Percentiles rank a stretch among this genome's conserved stretches.
These are phyloP conservation scores for Papilio demoleus DNA, from an alignment of 2,888 invertebrate species.

Conservation along the genomic window DNA sequence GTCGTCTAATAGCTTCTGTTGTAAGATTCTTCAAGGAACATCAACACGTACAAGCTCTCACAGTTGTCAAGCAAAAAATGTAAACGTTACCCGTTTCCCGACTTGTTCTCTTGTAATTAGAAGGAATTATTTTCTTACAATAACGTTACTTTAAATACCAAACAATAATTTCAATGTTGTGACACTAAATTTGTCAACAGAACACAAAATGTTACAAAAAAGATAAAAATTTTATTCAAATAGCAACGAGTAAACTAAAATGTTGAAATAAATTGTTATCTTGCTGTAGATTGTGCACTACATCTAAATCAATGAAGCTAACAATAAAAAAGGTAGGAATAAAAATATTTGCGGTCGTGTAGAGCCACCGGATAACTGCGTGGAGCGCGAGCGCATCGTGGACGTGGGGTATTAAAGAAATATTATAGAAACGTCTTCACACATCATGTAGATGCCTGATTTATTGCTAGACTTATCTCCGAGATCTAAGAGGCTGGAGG, in stretches of 20 bases:
- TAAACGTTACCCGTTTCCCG: constrained; percentile 18
- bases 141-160: neutral
- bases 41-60: constrained; percentile 1
- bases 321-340: constrained; percentile 18
- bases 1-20: constrained; percentile 24
- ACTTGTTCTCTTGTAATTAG: constrained; percentile 3
- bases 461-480: constrained; percentile 59
- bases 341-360: constrained; percentile 18
- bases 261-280: neutral
- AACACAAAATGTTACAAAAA: neutral
- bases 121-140: constrained; percentile 12
- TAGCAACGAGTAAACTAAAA: neutral
- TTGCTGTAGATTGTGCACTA: neutral
- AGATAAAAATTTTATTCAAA: neutral
- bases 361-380: constrained; percentile 26
- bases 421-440: constrained; percentile 43
- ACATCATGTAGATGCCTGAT: constrained; percentile 47
- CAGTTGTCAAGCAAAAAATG: constrained; percentile 27
- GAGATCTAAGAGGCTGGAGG: constrained; percentile 56
- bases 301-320: constrained; percentile 24
- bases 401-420: constrained; percentile 39
- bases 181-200: neutral
- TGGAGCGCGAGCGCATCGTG: constrained; percentile 26
- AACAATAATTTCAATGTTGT: neutral
- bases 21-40: constrained; percentile 28